These are phyloP conservation scores for Pseudorhombus dupliciocellatus DNA, from an alignment of 2,113 vertebrate species.

Conservation along the genomic window DNA sequence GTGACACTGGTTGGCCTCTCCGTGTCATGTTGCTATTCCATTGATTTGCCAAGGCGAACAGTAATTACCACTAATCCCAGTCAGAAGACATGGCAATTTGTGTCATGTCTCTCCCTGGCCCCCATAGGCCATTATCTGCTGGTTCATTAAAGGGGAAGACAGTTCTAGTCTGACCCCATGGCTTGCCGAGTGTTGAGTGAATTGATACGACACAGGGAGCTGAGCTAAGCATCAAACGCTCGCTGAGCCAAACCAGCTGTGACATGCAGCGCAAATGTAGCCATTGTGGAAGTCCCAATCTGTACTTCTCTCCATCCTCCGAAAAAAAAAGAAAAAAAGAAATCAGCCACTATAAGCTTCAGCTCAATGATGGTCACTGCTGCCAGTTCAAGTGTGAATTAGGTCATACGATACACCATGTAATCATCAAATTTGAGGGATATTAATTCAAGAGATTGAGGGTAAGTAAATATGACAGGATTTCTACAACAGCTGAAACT, in stretches of 20 bases:
- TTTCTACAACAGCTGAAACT: slow-evolving; percentile 24
- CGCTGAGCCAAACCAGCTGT: slow-evolving; percentile 53
- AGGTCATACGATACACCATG: slow-evolving; percentile 19
- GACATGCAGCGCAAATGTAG: slow-evolving; percentile 41
- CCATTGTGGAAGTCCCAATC: slow-evolving; percentile 1
- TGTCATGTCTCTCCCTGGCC: slow-evolving; percentile 64
- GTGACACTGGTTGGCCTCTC: slow-evolving; percentile 68
- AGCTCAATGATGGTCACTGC: background rate
- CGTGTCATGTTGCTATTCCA: slow-evolving; percentile 56
- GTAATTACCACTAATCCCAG: slow-evolving; percentile 79
- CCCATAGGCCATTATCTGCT: slow-evolving; percentile 66
- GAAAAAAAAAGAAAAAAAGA: slow-evolving; percentile 4
- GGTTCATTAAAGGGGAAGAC: slow-evolving; percentile 71
- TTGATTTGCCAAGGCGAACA: slow-evolving; percentile 69
- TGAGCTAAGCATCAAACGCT: slow-evolving; percentile 43
- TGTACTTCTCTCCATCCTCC: slow-evolving; percentile 2
- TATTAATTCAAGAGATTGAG: slow-evolving; percentile 6
- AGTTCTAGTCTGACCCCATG: slow-evolving; percentile 45
- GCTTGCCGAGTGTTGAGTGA: slow-evolving; percentile 34
- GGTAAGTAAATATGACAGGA: slow-evolving; percentile 8
- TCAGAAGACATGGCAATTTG: slow-evolving; percentile 75
- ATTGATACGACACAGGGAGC: slow-evolving; percentile 51
- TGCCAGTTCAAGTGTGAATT: slow-evolving; percentile 4
- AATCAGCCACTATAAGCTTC: background rate
- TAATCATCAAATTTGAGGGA: slow-evolving; percentile 27